Percentiles rank a stretch among this genome's conserved stretches.
These are phyloP conservation scores for Cricetomys ansorgei DNA, from an alignment of 2,113 vertebrate species.

Conservation along the genomic window DNA sequence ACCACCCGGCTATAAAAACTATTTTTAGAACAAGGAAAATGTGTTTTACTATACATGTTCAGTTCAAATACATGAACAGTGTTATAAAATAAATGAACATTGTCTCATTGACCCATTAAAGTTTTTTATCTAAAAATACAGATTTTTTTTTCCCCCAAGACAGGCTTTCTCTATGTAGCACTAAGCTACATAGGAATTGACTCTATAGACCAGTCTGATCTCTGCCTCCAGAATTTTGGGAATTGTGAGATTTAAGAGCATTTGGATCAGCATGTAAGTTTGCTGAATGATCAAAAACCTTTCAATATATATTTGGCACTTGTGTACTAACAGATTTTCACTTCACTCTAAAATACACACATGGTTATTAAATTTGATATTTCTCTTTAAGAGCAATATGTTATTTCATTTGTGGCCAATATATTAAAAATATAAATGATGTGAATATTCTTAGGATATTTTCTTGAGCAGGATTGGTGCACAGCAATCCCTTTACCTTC, in stretches of 20 bases:
- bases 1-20: no score
- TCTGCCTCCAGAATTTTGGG: background rate
- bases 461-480: background rate
- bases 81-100: background rate
- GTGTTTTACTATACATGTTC: background rate
- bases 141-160: background rate
- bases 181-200: no score
- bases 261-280: background rate
- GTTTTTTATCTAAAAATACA: background rate
- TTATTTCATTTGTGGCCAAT: background rate
- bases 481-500: background rate
- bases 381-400: background rate
- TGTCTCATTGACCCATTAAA: conserved; percentile 2
- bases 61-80: background rate
- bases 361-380: background rate
- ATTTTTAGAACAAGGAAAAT: background rate
- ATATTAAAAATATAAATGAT: background rate
- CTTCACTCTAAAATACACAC: background rate
- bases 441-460: background rate
- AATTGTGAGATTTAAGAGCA: background rate
- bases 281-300: background rate
- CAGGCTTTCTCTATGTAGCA: no score
- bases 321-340: background rate
- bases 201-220: no score
- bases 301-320: background rate